A percentile compares a stretch with the other conserved stretches of the same genome.
phyloP scores from a whole-genome alignment of 2,797 vertebrate species.

The Euphonia xanthogaster region DNA sequence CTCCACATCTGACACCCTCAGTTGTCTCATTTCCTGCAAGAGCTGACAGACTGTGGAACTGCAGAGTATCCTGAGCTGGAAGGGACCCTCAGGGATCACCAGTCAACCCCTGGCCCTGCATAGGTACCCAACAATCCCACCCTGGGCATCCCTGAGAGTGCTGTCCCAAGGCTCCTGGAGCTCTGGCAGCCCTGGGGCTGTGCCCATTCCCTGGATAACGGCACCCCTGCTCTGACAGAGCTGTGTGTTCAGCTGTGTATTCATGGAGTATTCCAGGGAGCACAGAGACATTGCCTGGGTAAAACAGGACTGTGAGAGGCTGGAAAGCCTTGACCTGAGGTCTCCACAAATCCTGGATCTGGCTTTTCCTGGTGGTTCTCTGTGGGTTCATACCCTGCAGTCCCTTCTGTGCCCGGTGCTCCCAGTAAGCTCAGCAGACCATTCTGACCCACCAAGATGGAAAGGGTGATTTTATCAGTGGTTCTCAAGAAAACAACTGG shows the following conservation, averaged over 20 bases:
- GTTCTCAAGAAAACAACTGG: not conserved
- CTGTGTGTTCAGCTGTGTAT: accelerated
- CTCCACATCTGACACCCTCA: not conserved
- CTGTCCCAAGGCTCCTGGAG: not conserved
- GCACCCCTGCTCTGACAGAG: not conserved
- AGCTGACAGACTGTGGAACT: not conserved
- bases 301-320: not conserved
- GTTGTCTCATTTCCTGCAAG: not conserved
- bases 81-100: not conserved
- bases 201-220: not conserved
- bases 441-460: not conserved
- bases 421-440: not conserved
- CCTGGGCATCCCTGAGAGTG: not conserved
- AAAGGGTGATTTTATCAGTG: not conserved
- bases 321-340: not conserved
- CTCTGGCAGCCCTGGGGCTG: not conserved
- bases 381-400: not conserved
- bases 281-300: not conserved
- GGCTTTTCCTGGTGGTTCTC: not conserved
- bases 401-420: not conserved
- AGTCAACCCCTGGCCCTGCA: not conserved
- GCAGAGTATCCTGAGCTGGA: not conserved
- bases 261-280: not conserved
- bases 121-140: not conserved
- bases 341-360: not conserved